Evolutionary conservation across 2,888 invertebrate genomes (phyloP), one percentile per base, ranked within the genome.

Genomic region (Junonia oenone): DNA sequence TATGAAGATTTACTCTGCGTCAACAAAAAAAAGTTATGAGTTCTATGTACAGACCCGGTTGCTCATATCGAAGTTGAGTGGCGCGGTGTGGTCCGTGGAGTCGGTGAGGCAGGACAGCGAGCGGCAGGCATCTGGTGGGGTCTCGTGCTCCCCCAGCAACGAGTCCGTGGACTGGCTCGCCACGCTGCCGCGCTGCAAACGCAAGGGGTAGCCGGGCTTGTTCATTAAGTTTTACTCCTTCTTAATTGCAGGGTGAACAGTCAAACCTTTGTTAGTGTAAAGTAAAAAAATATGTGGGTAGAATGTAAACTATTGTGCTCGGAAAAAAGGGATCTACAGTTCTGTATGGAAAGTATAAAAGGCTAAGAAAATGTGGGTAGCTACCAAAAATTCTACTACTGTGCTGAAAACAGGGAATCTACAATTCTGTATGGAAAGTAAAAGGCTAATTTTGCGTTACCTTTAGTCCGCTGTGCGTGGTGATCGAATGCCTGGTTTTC

Each of bases 51-150:
- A 80, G 74, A 96, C 97, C 73, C 97, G 92, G 81, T 98, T 98
- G 56, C 97, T 96, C 94, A 97, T 95, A 74, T 98, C 97, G 73
- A 98, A 97, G 81, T 96, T 95, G 63, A 97, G 94, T 0, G 97
- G 97, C 37, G 95, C 97, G 70, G 96, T 96, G 74, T 97, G 97
- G 71, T 97, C 97, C 0, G 97, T 97, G 76, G 96, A 96, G 76
- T 97, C 97, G 0, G 97, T 97, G 59, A 96, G 91, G 65, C 96
- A 95, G 73, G 96, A 97, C 13, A 96, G 85, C 4, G 96, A 96
- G 66, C 95, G 94, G 91, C 96, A 96, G 63, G 94, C 95, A 76
- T 95, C 95, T 14, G 87, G 90, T 4, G 92, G 92, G 0, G 92
- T 92, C 59, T 88, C 81, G 6, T n/a, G n/a, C n/a, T 81, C 89